phyloP scores from a whole-genome alignment of 2,113 vertebrate species.

The Platysteira castanea region DNA sequence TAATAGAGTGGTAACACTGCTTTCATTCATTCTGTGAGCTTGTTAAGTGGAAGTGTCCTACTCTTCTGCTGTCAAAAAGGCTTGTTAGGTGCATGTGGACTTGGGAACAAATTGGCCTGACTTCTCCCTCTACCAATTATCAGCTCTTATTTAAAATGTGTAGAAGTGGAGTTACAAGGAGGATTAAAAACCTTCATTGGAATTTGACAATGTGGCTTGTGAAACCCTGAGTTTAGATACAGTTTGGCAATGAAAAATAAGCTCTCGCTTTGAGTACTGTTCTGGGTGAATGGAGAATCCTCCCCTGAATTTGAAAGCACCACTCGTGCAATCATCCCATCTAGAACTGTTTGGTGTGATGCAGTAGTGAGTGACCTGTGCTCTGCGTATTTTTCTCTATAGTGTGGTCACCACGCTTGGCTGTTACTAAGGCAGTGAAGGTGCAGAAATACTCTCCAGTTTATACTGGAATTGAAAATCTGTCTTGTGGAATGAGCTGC shows the following conservation, averaged over 20 bases:
- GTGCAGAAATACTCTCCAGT: neutral
- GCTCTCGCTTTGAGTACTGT: fast-evolving
- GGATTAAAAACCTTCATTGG: neutral
- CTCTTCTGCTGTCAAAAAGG: neutral
- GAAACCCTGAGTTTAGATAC: neutral
- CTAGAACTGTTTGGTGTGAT: neutral
- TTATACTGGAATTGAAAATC: neutral
- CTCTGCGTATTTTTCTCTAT: neutral
- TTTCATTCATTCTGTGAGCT: neutral
- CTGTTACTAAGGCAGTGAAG: neutral
- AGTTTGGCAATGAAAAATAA: neutral
- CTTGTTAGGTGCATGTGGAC: neutral
- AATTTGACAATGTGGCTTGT: neutral
- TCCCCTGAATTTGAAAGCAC: neutral
- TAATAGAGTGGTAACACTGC: neutral
- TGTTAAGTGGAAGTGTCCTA: neutral
- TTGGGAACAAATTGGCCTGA: neutral
- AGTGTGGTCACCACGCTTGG: neutral
- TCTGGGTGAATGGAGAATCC: neutral
- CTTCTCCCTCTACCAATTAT: neutral
- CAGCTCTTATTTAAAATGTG: neutral
- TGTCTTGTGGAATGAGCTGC: neutral
- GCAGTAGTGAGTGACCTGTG: neutral
- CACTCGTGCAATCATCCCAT: fast-evolving
- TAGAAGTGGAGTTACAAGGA: neutral